Conservation (phyloP, 2,797 vertebrate species). For the Naso thynnoides region DNA sequence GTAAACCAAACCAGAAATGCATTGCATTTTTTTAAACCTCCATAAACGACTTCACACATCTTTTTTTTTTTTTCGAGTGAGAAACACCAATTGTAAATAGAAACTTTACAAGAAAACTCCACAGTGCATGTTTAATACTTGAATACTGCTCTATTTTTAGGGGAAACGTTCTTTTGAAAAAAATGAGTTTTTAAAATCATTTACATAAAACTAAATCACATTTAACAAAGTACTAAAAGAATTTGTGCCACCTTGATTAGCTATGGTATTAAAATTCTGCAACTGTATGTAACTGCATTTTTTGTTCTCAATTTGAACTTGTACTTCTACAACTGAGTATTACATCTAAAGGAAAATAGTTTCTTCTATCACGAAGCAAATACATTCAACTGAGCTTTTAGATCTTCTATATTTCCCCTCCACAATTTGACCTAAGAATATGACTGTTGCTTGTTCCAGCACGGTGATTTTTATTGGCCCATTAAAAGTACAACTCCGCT, state of each 20-base stretch:
- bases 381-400: slow-evolving; percentile 3
- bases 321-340: not conserved
- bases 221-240: not conserved
- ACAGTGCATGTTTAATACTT: slow-evolving; percentile 16
- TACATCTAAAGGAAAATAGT: not conserved
- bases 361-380: not conserved
- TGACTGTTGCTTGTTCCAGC: slow-evolving; percentile 15
- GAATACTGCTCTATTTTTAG: not conserved
- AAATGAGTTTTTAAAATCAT: not conserved
- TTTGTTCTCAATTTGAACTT: not conserved
- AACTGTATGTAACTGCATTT: no score
- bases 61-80: not conserved
- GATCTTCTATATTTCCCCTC: not conserved
- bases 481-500: slow-evolving; percentile 20
- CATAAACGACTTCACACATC: no score
- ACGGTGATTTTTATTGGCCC: slow-evolving; percentile 16
- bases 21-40: not conserved
- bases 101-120: not conserved
- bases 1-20: not conserved
- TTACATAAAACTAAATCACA: not conserved
- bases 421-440: not conserved
- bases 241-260: not conserved
- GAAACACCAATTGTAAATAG: not conserved
- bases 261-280: slow-evolving; percentile 4
- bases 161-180: not conserved